Evolutionary conservation across 2,888 invertebrate genomes (phyloP), one percentile per base, ranked within the genome.

Genomic region (Drosophila macrothrix): DNA sequence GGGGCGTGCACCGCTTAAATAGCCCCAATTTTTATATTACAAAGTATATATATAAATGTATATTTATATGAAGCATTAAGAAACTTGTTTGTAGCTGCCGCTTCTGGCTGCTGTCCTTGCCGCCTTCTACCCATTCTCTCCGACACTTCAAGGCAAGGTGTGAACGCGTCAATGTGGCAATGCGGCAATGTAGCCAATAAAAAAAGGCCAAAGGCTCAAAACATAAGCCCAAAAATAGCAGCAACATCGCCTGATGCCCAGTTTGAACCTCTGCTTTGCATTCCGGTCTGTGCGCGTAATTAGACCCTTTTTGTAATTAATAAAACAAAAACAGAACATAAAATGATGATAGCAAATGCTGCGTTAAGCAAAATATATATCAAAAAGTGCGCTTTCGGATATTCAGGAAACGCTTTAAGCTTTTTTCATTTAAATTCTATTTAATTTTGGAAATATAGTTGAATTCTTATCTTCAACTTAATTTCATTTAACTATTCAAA

Each of bases 121-220:
- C 37, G 28, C 22, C 9, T 52, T 12, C 29, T 7, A 52, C 43
- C 49, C 22, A 46, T 22, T 46, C 22, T 14, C 25, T n/a, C 19
- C 14, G 28, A 58, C n/a, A 39, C 31, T 39, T 54, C 22, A 63
- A 58, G 60, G 33, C 74, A 82, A 91, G 86, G 91, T 91, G 91
- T 90, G 88, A 90, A 90, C 75, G 86, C 84, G 91, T 83, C 82
- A 91, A 91, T 83, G 83, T 82, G 88, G 76, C 73, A 77, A 82
- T 76, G 70, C 53, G 83, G 75, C 76, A 82, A 80, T 81, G 73
- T 62, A 35, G 56, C 41, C 52, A 43, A 25, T 9, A 29, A 39
- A 41, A 41, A 58, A 65, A 67, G 60, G 82, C 67, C 82, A 64
- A 74, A 65, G 85, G 83, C 85, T 75, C 39, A 54, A 46, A 60